Percentiles rank a stretch among this genome's conserved stretches.
phyloP scores from a whole-genome alignment of 1,140 invertebrate genomes.

The Diabrotica virgifera region DNA sequence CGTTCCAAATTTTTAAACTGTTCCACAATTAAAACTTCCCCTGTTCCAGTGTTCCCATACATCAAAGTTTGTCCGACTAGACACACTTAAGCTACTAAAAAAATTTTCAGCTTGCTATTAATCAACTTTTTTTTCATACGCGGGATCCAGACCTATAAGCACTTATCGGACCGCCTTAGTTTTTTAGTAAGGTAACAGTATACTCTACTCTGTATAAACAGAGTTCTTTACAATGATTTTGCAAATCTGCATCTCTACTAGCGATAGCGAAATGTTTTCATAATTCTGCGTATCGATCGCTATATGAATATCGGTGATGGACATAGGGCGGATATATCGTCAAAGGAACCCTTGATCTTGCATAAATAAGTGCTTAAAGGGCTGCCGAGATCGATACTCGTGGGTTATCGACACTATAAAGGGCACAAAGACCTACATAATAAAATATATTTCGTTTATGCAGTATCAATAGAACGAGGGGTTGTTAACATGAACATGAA shows the following conservation, averaged over 20 bases:
- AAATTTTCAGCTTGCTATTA: too few relatives aligned
- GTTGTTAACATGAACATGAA: not conserved
- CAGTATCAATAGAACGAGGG: not conserved
- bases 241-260: not conserved
- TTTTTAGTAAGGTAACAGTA: too few relatives aligned
- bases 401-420: constrained; percentile 2
- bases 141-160: too few relatives aligned
- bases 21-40: too few relatives aligned
- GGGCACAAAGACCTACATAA: constrained; percentile 1
- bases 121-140: too few relatives aligned
- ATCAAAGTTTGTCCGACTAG: too few relatives aligned
- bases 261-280: not conserved
- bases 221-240: too few relatives aligned
- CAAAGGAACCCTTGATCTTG: constrained; percentile 1
- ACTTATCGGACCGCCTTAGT: too few relatives aligned
- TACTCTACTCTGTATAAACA: too few relatives aligned
- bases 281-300: not conserved
- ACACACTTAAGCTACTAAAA: too few relatives aligned
- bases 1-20: too few relatives aligned
- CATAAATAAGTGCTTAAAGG: constrained; percentile 2
- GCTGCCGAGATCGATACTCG: not conserved
- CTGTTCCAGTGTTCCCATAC: too few relatives aligned
- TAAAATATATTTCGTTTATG: not conserved
- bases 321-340: constrained; percentile 1
- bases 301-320: not conserved